phyloP scores from a whole-genome alignment of 64 coral and sea anemone species.

The Montipora capricornis region DNA sequence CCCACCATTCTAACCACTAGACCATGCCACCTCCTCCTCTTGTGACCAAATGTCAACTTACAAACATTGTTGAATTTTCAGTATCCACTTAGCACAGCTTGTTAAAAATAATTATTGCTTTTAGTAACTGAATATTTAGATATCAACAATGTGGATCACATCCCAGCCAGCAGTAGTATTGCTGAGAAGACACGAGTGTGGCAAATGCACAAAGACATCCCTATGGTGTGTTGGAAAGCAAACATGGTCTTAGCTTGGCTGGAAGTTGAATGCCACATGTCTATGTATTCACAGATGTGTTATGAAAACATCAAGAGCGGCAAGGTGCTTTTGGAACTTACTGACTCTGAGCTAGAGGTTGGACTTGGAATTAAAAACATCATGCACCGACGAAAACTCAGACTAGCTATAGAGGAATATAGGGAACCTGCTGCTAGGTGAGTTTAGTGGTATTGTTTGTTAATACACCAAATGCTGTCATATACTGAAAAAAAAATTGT shows the following conservation, averaged over 20 bases:
- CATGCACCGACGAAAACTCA: conserved; percentile 80
- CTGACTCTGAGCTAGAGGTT: conserved; percentile 66
- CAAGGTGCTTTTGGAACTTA: conserved; percentile 70
- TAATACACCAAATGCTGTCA: not conserved
- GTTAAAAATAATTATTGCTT: not conserved
- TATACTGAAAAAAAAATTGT: too few species aligned
- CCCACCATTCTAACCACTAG: too few species aligned
- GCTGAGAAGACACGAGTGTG: conserved; percentile 69
- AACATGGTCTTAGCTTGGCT: conserved; percentile 85
- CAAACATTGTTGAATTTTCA: too few species aligned
- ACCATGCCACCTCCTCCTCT: too few species aligned
- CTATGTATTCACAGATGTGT: conserved; percentile 78
- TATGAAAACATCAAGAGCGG: conserved; percentile 89
- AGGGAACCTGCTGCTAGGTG: conserved; percentile 71
- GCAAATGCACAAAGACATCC: conserved; percentile 71
- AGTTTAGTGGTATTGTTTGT: conserved; percentile 16
- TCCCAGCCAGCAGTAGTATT: conserved; percentile 33
- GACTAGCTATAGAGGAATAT: conserved; percentile 88
- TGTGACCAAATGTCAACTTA: too few species aligned
- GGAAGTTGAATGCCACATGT: conserved; percentile 85
- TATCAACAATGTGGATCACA: not conserved
- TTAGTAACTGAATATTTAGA: conserved; percentile 6
- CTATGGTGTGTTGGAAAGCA: conserved; percentile 88
- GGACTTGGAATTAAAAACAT: conserved; percentile 66
- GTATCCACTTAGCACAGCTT: not conserved